phyloP scores from a whole-genome alignment of 1,140 invertebrate species.

The Nasonia giraulti region DNA sequence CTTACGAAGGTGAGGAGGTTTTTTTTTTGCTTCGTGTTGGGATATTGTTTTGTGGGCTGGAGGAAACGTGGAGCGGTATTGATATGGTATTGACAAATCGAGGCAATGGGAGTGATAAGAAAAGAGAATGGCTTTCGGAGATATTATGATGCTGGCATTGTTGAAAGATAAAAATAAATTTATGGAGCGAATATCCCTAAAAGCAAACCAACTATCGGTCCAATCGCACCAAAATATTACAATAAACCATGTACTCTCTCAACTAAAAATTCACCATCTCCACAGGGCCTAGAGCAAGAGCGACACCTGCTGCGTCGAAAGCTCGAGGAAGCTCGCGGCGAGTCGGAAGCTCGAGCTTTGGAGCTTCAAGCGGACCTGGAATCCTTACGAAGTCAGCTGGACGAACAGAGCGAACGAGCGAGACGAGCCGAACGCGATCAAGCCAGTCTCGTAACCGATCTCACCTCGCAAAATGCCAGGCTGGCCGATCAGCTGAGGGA shows the following conservation, averaged over 20 bases:
- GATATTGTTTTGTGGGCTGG: no score
- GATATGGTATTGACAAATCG: no score
- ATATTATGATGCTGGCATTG: no score
- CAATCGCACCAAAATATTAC: no score
- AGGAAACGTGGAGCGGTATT: not conserved
- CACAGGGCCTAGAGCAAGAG: conserved; percentile 94
- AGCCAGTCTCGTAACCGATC: conserved; percentile 85
- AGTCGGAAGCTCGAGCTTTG: conserved; percentile 90
- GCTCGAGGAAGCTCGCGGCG: conserved; percentile 87
- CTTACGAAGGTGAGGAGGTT: not conserved
- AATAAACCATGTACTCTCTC: no score
- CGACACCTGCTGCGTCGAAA: conserved; percentile 89
- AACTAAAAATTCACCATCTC: not conserved
- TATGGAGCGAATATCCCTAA: no score
- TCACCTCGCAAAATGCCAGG: conserved; percentile 92
- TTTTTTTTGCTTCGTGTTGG: not conserved
- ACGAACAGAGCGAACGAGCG: conserved; percentile 82
- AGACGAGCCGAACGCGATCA: conserved; percentile 84
- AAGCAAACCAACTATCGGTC: no score
- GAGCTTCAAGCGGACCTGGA: conserved; percentile 92
- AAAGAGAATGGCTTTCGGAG: no score
- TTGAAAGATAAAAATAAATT: no score
- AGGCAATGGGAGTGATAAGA: no score
- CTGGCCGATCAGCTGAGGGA: conserved; percentile 91
- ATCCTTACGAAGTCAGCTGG: conserved; percentile 81